phyloP scores from a whole-genome alignment of 2,113 vertebrate species.

The crab-eating macaque (Macaca fascicularis) region T2T-MFA8v1.1 NC_088394.1:14262501-14263000 shows the following conservation, averaged over 20 bases:
- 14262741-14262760: not conserved
- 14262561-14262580: not conserved
- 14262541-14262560: too few species aligned
- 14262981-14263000: too few species aligned
- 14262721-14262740: not conserved
- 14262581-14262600: not conserved
- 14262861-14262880: not conserved
- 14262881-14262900: not conserved
- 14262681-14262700: not conserved
- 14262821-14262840: not conserved
- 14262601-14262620: not conserved
- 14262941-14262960: not conserved
- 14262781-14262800: not conserved
- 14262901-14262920: not conserved
- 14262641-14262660: not conserved
- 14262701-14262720: not conserved
- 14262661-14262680: not conserved
- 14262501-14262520: too few species aligned
- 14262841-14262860: not conserved
- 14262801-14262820: not conserved
- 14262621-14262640: not conserved
- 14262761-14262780: not conserved
- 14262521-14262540: fast-evolving
- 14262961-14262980: not conserved
- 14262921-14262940: not conserved